Evolutionary conservation across 2,113 vertebrate genomes (phyloP), one percentile per base, ranked within the genome.

Genomic region (Myiopsitta monachus): DNA sequence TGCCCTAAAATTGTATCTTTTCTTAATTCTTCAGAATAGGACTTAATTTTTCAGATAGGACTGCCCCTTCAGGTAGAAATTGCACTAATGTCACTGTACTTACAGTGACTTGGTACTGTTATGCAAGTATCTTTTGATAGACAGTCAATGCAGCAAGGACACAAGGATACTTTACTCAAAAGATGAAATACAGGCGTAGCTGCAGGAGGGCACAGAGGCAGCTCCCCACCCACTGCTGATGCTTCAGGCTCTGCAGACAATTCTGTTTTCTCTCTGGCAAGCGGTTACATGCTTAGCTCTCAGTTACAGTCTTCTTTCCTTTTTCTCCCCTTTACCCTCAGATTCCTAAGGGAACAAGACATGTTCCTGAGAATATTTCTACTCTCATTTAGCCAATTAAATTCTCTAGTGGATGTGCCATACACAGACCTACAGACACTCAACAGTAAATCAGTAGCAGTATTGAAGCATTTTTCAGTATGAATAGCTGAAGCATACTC

Each of bases 321-420:
- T 87, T 69, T 66, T 61, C 55, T 87, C 62, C 49, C 19, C 36
- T 89, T 82, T 92, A 66, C 61, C 36, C 44, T 87, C 73, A 91
- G 36, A 75, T 67, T 87, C 74, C 66, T 83, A 49, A 76, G 24
- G 52, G 47, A 91, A 90, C 3, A 7, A 87, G 47, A 92, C 90
- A 72, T 33, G n/a, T 94, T 90, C 55, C 72, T 27, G 31, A 87
- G 86, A 91, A 61, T 44, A 72, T 68, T 90, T 78, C 64, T 88
- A 3, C 63, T 92, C 46, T 88, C 47, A 88, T 87, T 94, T 92
- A 95, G 82, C 73, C 73, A 84, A 64, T 94, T 94, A 92, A 87
- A 90, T 70, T 67, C 64, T 73, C 41, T 24, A 70, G 74, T n/a
- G 22, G 21, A 76, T 94, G 51, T 82, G 44, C 27, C 77, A 47